Conservation (phyloP, 1,140 invertebrate species). For the Colletes latitarsis region DNA sequence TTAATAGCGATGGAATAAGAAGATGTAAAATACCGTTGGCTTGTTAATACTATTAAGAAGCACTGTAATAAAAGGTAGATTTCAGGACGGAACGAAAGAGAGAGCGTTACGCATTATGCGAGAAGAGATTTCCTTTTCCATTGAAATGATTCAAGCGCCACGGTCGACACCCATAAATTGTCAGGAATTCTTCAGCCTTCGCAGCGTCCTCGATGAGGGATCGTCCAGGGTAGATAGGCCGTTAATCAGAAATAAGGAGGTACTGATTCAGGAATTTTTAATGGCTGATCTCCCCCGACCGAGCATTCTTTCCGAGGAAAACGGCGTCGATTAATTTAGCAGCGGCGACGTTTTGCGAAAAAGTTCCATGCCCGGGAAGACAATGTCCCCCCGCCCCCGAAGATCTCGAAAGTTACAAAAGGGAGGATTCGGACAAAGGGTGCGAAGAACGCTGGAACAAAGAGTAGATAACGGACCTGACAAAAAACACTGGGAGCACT, state of each 20-base stretch:
- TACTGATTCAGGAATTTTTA: conserved; percentile 69
- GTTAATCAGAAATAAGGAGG: conserved; percentile 62
- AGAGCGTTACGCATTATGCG: not conserved
- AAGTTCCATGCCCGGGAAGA: conserved; percentile 47
- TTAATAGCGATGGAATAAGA: too few species aligned
- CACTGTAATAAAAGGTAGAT: too few species aligned
- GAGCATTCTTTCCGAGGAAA: conserved; percentile 36
- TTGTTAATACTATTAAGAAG: too few species aligned
- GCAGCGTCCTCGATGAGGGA: conserved; percentile 37
- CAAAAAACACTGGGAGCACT: conserved; percentile 63
- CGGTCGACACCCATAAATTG: conserved; percentile 51
- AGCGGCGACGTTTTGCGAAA: conserved; percentile 59
- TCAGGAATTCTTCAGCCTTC: conserved; percentile 34
- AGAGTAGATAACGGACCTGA: conserved; percentile 67
- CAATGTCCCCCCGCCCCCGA: conserved; percentile 59
- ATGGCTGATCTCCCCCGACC: conserved; percentile 56
- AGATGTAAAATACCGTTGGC: too few species aligned
- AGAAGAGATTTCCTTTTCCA: conserved; percentile 5
- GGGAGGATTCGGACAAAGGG: conserved; percentile 67
- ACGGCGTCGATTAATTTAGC: conserved; percentile 67
- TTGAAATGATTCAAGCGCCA: conserved; percentile 25
- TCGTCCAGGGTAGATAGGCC: conserved; percentile 51
- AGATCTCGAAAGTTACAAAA: conserved; percentile 62
- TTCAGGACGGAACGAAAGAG: not conserved
- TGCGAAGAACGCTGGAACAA: conserved; percentile 68